Evolutionary conservation across 92 coral and sea anemone genomes (phyloP), one percentile per base, ranked within the genome.

Genomic region (Chrysogorgia sp.): DNA sequence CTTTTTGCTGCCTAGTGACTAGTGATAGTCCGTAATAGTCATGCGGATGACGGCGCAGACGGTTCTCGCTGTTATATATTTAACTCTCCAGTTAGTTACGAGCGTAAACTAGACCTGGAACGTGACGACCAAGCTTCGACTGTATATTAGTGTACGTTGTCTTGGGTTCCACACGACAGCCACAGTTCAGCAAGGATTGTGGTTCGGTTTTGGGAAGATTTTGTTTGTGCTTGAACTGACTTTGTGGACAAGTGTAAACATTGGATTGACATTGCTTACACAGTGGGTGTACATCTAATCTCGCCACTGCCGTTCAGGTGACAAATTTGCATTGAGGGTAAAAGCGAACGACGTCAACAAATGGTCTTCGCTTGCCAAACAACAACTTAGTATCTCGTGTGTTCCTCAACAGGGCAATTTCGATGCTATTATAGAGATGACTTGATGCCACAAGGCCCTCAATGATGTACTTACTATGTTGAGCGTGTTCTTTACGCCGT

Each of bases 291-390:
- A 7, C 0, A 69, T 69, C 60, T 69, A 69, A 45, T 69, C 76
- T 29, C 33, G 23, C 6, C 49, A 20, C 15, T 15, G 25, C 50
- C 55, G 50, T 35, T 69, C 57, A 25, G n/a, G 76, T 69, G 50
- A 21, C 31, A 26, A 47, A 69, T 45, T 69, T 69, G 76, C 76
- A 47, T 69, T n/a, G 23, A 69, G 48, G 48, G 23, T 20, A 20
- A 31, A 65, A 8, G n/a, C 55, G 72, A 1, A 2, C 17, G 1
- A 49, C 23, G 60, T 69, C 58, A 69, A 69, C 59, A 69, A 69
- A 26, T 47, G 17, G n/a, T 6, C 53, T 7, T 7, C 53, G 14
- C 53, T 6, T 2, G 2, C 7, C 10, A 6, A 6, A 47, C 53
- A 15, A 12, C 17, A 47, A 47, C 53, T 5, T n/a, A 37, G 43